Evolutionary conservation across 2,888 invertebrate genomes (phyloP), one percentile per base, ranked within the genome.

Genomic region (Seladonia tumulorum): DNA sequence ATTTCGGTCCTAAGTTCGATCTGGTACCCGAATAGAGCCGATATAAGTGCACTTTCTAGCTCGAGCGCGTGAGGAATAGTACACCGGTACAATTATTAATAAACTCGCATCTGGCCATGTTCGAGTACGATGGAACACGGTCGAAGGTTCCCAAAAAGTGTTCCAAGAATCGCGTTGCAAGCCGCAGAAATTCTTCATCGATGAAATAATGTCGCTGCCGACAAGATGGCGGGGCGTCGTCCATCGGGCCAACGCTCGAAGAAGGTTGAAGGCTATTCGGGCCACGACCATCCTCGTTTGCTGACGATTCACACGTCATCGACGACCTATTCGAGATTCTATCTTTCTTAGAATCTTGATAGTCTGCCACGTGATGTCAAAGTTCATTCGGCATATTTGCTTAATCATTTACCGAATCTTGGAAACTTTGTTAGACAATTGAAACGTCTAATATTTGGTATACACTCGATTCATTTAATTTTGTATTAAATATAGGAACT

Each of bases 41-140:
- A 45, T 63, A 29, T 63, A 29, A 63, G 60, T 75, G 60, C 14
- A 25, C 45, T 22, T 22, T 25, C 49, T 72, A 25, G 60, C 35
- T 77, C n/a, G 35, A 4, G 16, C 77, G 72, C 72, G 29, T 16
- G 66, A 12, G 12, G n/a, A 35, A 7, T 22, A 39, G 66, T 18
- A 45, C 12, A 39, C 42, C 57, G 73, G 35, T 57, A 70, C 39
- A 70, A 53, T 81, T 77, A 77, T 81, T 73, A 73, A 82, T 82
- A 82, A 82, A 78, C 74, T 25, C 35, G 49, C 25, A 60, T 74
- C 47, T 76, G 76, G 71, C 8, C 18, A 47, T 74, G 10, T 47
- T 70, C 35, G 53, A 53, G 53, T 53, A 5, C 53, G 22, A 53
- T 29, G n/a, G 29, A 57, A 68, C 18, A 42, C n/a, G 8, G 5